Evolutionary conservation across 2,113 vertebrate genomes (phyloP).

Genomic region (Lophura nycthemera): DNA sequence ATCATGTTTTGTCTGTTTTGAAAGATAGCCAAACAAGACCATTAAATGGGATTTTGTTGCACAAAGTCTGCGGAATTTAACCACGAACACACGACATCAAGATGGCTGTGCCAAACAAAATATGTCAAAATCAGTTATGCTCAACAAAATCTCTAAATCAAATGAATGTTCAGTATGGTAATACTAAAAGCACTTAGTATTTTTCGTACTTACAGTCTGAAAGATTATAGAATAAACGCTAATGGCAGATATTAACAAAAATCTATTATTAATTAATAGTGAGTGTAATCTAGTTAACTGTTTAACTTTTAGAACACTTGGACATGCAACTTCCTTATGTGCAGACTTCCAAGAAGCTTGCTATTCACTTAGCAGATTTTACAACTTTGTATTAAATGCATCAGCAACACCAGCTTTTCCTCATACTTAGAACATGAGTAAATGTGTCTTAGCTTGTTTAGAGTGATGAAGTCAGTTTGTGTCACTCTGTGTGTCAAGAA

Average conservation of each 20-base stretch:
- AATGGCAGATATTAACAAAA: not conserved
- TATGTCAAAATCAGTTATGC: conserved; percentile 70
- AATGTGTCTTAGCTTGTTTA: conserved; percentile 57
- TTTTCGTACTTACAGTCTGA: not conserved
- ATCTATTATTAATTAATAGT: not conserved
- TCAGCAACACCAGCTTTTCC: not conserved
- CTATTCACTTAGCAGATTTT: not conserved
- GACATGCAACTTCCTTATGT: not conserved
- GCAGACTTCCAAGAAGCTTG: not conserved
- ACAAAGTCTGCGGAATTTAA: conserved; percentile 75
- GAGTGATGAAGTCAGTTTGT: conserved; percentile 30
- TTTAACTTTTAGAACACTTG: not conserved
- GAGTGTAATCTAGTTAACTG: not conserved
- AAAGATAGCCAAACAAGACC: conserved; percentile 70
- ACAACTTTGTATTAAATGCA: not conserved
- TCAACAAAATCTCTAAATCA: conserved; percentile 75
- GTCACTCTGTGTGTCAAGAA: not conserved
- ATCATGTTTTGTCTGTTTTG: conserved; percentile 67
- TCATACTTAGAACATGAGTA: conserved; percentile 61
- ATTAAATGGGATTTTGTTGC: conserved; percentile 77
- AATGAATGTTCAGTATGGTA: conserved; percentile 61
- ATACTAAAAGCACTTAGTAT: conserved; percentile 33
- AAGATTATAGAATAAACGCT: not conserved
- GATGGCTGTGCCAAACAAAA: conserved; percentile 74
- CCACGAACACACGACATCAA: conserved; percentile 58